phyloP scores from a whole-genome alignment of 2,888 invertebrate genomes.

The Melanotus villosus region DNA sequence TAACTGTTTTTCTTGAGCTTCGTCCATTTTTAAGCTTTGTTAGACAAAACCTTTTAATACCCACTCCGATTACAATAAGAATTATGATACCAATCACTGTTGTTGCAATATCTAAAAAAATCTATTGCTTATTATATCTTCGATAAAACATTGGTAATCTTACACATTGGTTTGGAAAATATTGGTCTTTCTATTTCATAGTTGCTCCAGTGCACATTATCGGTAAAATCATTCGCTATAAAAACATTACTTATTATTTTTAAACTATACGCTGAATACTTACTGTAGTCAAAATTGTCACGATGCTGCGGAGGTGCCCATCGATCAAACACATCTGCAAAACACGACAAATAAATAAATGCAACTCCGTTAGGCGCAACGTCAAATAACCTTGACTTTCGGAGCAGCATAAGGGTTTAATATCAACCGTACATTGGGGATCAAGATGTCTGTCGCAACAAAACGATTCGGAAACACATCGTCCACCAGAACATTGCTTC shows the following conservation, averaged over 20 bases:
- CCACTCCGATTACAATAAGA: too few species aligned
- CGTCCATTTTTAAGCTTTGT: too few species aligned
- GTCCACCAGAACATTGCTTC: background rate
- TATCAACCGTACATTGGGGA: background rate
- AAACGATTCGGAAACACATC: constrained; percentile 3
- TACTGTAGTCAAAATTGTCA: background rate
- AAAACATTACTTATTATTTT: background rate
- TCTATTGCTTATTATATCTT: too few species aligned
- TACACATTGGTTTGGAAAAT: background rate
- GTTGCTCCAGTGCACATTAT: background rate
- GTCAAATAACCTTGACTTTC: background rate
- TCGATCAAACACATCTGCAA: too few species aligned
- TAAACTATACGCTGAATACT: background rate
- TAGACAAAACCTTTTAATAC: too few species aligned
- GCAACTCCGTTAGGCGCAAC: background rate
- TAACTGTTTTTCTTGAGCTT: too few species aligned
- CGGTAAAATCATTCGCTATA: background rate
- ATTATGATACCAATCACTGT: too few species aligned
- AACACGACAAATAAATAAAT: background rate
- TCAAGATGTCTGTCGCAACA: constrained; percentile 1
- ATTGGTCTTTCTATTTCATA: background rate
- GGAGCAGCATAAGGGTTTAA: constrained; percentile 1
- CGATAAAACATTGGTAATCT: background rate
- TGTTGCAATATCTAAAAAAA: too few species aligned
- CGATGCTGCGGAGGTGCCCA: too few species aligned